Conservation (phyloP, 2,888 invertebrate genomes). For the Mayetiola destructor region DNA sequence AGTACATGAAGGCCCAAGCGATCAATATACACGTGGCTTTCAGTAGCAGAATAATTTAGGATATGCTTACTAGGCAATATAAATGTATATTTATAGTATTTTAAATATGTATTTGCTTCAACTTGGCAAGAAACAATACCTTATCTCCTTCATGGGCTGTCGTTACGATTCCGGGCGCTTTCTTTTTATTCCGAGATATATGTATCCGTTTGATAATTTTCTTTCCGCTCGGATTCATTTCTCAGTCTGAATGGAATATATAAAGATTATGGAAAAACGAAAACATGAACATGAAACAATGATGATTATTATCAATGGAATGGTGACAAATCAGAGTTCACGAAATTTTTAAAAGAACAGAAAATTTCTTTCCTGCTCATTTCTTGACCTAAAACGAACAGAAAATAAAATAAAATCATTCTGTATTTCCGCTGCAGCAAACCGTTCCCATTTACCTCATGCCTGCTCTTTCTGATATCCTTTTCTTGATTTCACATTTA, state of each 20-base stretch:
- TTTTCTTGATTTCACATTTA: neutral
- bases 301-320: neutral
- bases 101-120: neutral
- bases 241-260: neutral
- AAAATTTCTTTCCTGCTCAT: neutral
- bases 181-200: neutral
- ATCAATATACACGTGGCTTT: neutral
- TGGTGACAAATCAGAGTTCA: constrained; percentile 10
- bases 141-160: neutral
- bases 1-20: no score
- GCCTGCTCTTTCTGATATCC: neutral
- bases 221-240: constrained; percentile 5
- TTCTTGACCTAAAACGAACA: neutral
- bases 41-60: no score
- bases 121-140: neutral
- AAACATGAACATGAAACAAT: neutral
- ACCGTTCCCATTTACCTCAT: no score
- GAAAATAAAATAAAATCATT: neutral
- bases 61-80: no score
- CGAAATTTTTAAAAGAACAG: neutral
- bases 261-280: neutral
- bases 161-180: neutral
- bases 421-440: neutral
- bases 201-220: constrained; percentile 6
- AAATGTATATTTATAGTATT: no score